Evolutionary conservation across 2,888 invertebrate species (phyloP), one percentile per base, ranked within the genome.

Genomic region (Nasonia oneida): DNA sequence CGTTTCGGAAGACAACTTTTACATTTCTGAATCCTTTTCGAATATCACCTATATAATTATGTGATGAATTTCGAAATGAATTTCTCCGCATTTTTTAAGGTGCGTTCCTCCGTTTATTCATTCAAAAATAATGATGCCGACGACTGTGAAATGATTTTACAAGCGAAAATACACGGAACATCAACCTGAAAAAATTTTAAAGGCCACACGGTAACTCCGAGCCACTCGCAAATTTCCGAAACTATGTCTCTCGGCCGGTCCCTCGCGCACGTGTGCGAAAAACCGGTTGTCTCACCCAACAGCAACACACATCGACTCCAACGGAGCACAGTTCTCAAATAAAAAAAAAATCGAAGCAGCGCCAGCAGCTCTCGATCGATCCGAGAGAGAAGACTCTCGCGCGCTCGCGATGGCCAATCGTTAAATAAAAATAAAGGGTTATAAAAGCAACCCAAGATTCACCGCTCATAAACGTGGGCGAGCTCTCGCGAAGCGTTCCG

Each of bases 341-440:
- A 15, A 15, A 6, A n/a, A 57, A 57, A 61, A 23, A 18, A n/a
- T 18, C 57, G 57, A 12, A 50, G 18, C 53, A 53, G 47, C 47
- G 14, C 12, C 47, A 8, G 18, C 53, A 61, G 8, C n/a, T n/a
- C n/a, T n/a, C 23, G 57, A 61, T 61, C 57, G 57, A 61, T 61
- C n/a, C 23, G 57, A n/a, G 8, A 53, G 53, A 53, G 18, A 61
- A 23, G 57, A 61, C 8, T 57, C n/a, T 57, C n/a, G 6, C 57
- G 64, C 15, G 57, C 29, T 29, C 29, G 29, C 29, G 29, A 12
- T 33, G 67, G 33, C 29, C 67, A 67, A 33, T 33, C 67, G 67
- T 67, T 67, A 67, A 67, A 67, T 29, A 67, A 67, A 67, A 67
- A 67, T 33, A 67, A 67, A 67, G n/a, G 67, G 29, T 29, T 33